Conservation (phyloP, 2,797 vertebrate genomes). For the Sternarchorhynchus goeldii region DNA sequence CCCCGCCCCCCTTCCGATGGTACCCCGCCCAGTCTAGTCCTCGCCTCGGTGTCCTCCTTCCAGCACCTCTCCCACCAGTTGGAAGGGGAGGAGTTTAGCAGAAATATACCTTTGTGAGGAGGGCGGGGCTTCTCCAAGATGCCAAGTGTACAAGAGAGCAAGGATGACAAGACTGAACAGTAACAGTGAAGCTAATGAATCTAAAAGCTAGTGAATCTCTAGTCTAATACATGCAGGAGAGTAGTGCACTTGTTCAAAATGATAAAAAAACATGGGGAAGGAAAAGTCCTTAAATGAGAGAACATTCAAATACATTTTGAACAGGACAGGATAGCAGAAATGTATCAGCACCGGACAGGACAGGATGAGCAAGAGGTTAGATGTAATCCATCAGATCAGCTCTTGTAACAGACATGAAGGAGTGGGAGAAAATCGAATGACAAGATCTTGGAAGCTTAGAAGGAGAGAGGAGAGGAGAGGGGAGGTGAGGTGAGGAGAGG, state of each 20-base stretch:
- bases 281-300: background rate
- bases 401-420: background rate
- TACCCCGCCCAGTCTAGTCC: conserved; percentile 18
- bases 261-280: background rate
- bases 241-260: background rate
- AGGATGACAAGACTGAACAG: too few relatives aligned
- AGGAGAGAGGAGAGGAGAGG: conserved; percentile 55
- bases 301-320: background rate
- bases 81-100: conserved; percentile 8
- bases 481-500: conserved; percentile 19
- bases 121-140: conserved; percentile 1
- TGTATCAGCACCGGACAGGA: background rate
- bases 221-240: background rate
- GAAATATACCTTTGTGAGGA: background rate
- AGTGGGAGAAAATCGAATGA: background rate
- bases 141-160: conserved; percentile 4
- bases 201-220: too few relatives aligned
- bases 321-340: background rate
- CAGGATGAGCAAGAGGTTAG: background rate
- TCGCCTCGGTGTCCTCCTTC: conserved; percentile 2
- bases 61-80: background rate
- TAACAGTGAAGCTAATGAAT: too few relatives aligned
- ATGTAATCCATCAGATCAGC: background rate
- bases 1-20: background rate
- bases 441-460: background rate